A percentile compares a stretch with the other conserved stretches of the same genome.
phyloP scores from a whole-genome alignment of 1,140 invertebrate genomes.

The Coptotermes formosanus region DNA sequence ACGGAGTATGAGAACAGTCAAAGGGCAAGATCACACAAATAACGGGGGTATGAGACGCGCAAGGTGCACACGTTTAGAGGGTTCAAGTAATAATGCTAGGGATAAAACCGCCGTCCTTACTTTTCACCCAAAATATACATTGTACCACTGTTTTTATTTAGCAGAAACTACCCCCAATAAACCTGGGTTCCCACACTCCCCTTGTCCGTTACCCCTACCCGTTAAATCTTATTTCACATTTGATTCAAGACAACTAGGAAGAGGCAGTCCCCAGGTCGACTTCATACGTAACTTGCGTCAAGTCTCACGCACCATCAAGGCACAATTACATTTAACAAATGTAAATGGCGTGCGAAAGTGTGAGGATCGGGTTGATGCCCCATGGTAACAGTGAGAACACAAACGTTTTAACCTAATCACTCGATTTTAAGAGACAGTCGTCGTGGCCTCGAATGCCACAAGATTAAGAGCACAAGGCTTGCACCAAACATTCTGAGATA shows the following conservation, averaged over 20 bases:
- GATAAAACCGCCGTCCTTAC: neutral
- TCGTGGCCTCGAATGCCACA: too few relatives aligned
- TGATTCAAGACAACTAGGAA: neutral
- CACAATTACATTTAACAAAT: too few relatives aligned
- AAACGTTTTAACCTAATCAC: too few relatives aligned
- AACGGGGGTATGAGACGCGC: neutral
- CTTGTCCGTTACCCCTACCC: neutral
- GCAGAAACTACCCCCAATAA: neutral
- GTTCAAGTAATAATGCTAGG: neutral
- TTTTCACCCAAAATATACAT: conserved; percentile 17
- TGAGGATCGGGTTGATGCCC: too few relatives aligned
- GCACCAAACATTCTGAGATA: too few relatives aligned
- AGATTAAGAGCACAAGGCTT: too few relatives aligned
- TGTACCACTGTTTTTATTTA: conserved; percentile 19
- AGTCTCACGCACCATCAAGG: too few relatives aligned
- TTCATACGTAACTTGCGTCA: too few relatives aligned
- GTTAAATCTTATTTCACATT: neutral
- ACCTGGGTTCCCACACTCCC: neutral
- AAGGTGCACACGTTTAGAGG: conserved; percentile 1
- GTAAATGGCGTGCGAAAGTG: too few relatives aligned
- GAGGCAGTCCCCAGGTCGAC: too few relatives aligned
- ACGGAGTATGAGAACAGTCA: conserved; percentile 18
- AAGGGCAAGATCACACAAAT: conserved; percentile 12
- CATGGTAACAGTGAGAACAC: too few relatives aligned
- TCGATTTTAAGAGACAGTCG: too few relatives aligned